A percentile compares a stretch with the other conserved stretches of the same genome.
These are phyloP conservation scores for Ceratosolen fusciceps DNA, from an alignment of 1,140 invertebrate species.

Conservation along the genomic window DNA sequence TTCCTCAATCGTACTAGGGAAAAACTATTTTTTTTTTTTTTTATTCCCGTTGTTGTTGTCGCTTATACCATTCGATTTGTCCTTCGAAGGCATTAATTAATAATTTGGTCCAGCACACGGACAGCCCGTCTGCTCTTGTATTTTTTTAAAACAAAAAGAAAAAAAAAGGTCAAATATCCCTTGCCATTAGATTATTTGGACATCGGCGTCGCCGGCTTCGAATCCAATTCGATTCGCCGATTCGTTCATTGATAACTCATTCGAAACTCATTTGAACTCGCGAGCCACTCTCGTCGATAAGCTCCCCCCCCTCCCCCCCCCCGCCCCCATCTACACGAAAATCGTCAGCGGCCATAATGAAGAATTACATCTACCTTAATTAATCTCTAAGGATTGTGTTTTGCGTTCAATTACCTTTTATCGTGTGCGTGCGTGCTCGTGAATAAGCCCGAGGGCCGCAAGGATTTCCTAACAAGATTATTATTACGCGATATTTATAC, in stretches of 20 bases:
- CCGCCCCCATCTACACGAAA: neutral
- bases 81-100: too few species aligned
- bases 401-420: neutral
- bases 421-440: neutral
- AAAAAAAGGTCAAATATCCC: too few species aligned
- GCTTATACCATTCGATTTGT: too few species aligned
- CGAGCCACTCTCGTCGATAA: neutral
- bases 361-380: neutral
- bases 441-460: neutral
- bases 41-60: too few species aligned
- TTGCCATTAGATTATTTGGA: neutral
- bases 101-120: too few species aligned
- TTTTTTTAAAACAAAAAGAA: too few species aligned
- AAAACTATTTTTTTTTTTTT: too few species aligned
- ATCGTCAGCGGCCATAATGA: neutral
- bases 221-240: constrained; percentile 32
- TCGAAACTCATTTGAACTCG: neutral
- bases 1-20: neutral
- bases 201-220: neutral
- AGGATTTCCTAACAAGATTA: constrained; percentile 7
- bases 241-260: constrained; percentile 3
- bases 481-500: constrained; percentile 1
- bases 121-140: too few species aligned
- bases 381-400: neutral
- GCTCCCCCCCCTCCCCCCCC: too few species aligned